phyloP scores from a whole-genome alignment of 1,140 invertebrate species.

The Marisa cornuarietis region DNA sequence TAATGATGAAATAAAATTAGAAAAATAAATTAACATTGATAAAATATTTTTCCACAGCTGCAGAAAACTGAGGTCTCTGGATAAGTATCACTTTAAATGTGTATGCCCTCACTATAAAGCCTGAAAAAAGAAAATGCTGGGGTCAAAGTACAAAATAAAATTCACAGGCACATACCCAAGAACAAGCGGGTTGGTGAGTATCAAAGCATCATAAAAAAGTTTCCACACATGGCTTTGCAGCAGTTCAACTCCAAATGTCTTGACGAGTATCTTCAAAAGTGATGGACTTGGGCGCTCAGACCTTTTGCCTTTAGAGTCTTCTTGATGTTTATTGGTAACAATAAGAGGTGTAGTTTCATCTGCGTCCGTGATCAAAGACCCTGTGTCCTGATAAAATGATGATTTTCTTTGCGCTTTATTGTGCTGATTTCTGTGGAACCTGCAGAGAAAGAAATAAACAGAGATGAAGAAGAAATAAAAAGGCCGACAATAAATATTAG shows the following conservation, averaged over 20 bases:
- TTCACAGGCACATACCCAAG: slow-evolving; percentile 36
- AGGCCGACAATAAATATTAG: neutral
- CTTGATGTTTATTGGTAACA: neutral
- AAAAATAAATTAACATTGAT: too few relatives aligned
- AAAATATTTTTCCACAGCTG: too few relatives aligned
- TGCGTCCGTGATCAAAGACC: neutral
- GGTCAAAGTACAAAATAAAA: too few relatives aligned
- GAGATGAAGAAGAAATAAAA: neutral
- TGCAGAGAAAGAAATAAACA: neutral
- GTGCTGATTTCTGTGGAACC: neutral
- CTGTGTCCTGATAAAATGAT: neutral
- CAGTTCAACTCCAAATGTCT: slow-evolving; percentile 42
- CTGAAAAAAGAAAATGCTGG: too few relatives aligned
- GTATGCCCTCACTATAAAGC: too few relatives aligned
- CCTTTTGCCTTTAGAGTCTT: slow-evolving; percentile 9
- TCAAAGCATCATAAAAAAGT: slow-evolving; percentile 40
- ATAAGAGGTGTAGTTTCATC: slow-evolving; percentile 19
- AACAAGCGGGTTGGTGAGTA: slow-evolving; percentile 40
- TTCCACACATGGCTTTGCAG: slow-evolving; percentile 44
- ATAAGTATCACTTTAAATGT: too few relatives aligned
- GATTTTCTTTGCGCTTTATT: neutral
- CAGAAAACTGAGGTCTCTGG: too few relatives aligned
- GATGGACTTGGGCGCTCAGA: slow-evolving; percentile 28
- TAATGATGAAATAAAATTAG: too few relatives aligned
- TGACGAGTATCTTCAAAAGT: slow-evolving; percentile 33